These are phyloP conservation scores for Drosophila rubida DNA, from an alignment of 2,888 invertebrate genomes.

Conservation along the genomic window DNA sequence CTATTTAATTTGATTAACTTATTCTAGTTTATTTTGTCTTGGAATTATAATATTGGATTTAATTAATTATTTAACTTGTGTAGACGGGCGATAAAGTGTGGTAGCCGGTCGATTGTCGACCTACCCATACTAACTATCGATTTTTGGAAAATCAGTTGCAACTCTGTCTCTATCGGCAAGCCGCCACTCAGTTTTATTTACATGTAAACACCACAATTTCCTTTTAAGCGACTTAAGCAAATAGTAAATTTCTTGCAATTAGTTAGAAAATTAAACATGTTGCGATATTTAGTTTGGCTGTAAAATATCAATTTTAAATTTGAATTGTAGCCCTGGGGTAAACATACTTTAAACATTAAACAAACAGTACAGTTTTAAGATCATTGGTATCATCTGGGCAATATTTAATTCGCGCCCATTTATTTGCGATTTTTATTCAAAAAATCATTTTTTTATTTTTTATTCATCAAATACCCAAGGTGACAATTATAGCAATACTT, in stretches of 20 bases:
- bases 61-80: slow-evolving; percentile 39
- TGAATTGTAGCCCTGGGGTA: background rate
- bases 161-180: slow-evolving; percentile 27
- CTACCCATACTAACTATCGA: slow-evolving; percentile 34
- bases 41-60: slow-evolving; percentile 17
- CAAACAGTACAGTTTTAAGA: background rate
- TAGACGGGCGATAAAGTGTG: slow-evolving; percentile 43
- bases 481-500: too few species aligned
- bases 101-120: slow-evolving; percentile 51
- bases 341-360: background rate
- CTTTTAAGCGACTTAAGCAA: background rate
- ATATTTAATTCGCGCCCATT: too few species aligned
- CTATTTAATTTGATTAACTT: slow-evolving; percentile 26
- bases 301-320: background rate
- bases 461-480: too few species aligned
- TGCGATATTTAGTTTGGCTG: background rate
- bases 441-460: too few species aligned
- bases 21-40: slow-evolving; percentile 16
- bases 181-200: slow-evolving; percentile 21
- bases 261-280: background rate
- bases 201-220: background rate
- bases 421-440: too few species aligned
- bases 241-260: background rate
- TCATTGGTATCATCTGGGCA: background rate
- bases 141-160: slow-evolving; percentile 10